A percentile compares a stretch with the other conserved stretches of the same genome.
These are phyloP conservation scores for Mormyrops boulengeri DNA, from an alignment of 2,797 vertebrate genomes.

Conservation along the genomic window DNA sequence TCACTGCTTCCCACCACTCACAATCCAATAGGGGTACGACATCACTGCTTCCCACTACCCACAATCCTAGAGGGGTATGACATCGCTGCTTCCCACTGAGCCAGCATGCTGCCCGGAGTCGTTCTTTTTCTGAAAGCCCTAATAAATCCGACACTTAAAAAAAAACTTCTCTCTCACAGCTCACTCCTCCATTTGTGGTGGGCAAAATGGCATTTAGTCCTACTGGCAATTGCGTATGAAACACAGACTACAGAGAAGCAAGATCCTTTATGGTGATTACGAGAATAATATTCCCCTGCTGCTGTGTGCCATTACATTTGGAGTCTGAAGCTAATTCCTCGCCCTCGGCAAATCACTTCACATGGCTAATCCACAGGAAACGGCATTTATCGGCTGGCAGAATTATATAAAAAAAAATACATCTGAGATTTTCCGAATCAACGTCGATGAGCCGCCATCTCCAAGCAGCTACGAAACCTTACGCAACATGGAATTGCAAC, in stretches of 20 bases:
- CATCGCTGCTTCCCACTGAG: not conserved
- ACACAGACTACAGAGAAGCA: slow-evolving; percentile 21
- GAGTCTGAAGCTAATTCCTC: not conserved
- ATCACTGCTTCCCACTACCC: not conserved
- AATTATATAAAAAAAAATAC: not conserved
- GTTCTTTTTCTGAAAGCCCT: not conserved
- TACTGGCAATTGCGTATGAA: slow-evolving; percentile 20
- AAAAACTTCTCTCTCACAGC: not conserved
- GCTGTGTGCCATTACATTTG: not conserved
- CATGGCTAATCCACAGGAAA: slow-evolving; percentile 37
- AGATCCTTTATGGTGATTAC: slow-evolving; percentile 21
- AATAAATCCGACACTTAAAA: not conserved
- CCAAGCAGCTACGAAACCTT: not conserved
- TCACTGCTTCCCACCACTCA: not conserved
- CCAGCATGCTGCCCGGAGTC: not conserved
- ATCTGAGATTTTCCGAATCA: not conserved
- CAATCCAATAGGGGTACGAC: not conserved
- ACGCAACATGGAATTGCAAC: not conserved
- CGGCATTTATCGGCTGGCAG: not conserved
- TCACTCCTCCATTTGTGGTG: not conserved
- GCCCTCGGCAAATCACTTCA: not conserved
- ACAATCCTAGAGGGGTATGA: not conserved
- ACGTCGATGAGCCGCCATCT: not conserved
- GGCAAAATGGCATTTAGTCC: slow-evolving; percentile 11
- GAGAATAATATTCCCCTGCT: slow-evolving; percentile 10